Base-by-base conservation (phyloP, 2,888 invertebrate genomes). In the Carabus problematicus region DNA sequence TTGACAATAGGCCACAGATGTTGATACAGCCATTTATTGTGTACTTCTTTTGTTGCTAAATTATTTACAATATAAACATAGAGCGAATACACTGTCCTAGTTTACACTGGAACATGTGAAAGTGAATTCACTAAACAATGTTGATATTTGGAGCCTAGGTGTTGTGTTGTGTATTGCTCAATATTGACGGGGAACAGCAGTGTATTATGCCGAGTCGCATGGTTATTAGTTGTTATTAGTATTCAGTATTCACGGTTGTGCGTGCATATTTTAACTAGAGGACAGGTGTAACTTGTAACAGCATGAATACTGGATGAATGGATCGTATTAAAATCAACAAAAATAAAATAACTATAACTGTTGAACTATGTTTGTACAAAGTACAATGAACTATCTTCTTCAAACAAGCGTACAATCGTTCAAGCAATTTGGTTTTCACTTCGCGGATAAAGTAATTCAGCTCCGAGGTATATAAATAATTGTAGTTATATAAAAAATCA, bases 151-250 rank as follows among this genome's bases (percentile, higher is more conserved):
- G 9, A 7, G 2, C 3, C 9, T 18, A 12, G 12, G 52, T 52
- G 14, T 18, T 52, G 19, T 52, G 52, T 52, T 12, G 18, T 18
- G 52, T 12, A 52, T 52, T 52, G 52, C 52, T 52, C 52, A 52
- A 52, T 52, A 52, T 18, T 14, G 16, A 52, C 29, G 29, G 29
- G 29, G 29, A 29, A 6, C 29, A 29, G 29, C 29, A 29, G 29
- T 29, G n/a, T n/a, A n/a, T n/a, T n/a, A 29, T 29, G 29, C 6
- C 29, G 29, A 29, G 29, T 29, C 29, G n/a, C n/a, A n/a, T n/a
- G n/a, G n/a, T n/a, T n/a, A n/a, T n/a, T n/a, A n/a, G n/a, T n/a
- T n/a, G n/a, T n/a, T 29, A 29, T 29, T 29, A 29, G 29, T 29
- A 29, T 52, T 52, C 7, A 14, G 16, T 52, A 52, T 52, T 52